Percentiles rank a stretch among this genome's conserved stretches.
These are phyloP conservation scores for Chelon labrosus DNA, from an alignment of 2,797 vertebrate genomes.

Conservation along the genomic window DNA sequence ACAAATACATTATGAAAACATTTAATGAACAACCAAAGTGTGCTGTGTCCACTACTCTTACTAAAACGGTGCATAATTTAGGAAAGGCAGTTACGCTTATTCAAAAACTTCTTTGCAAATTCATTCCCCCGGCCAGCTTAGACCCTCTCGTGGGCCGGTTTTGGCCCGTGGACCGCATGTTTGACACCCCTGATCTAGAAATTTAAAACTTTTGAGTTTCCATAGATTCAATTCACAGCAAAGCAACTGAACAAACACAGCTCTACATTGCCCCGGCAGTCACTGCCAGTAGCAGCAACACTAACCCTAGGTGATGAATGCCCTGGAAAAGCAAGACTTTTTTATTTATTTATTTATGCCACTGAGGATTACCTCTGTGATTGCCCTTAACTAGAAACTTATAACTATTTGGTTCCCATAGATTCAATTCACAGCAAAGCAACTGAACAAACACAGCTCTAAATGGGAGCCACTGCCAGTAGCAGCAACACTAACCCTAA, in stretches of 20 bases:
- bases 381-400: not conserved
- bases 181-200: not conserved
- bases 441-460: not conserved
- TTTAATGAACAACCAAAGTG: too few species aligned
- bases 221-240: constrained; percentile 28
- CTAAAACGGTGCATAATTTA: too few species aligned
- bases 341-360: not conserved
- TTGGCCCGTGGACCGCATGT: too few species aligned
- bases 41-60: too few species aligned
- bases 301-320: constrained; percentile 35
- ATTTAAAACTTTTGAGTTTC: constrained; percentile 13
- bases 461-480: not conserved
- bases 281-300: constrained; percentile 8
- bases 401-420: constrained; percentile 18
- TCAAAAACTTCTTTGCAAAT: too few species aligned
- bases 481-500: constrained; percentile 9
- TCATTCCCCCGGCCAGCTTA: too few species aligned
- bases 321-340: not conserved
- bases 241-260: not conserved
- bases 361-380: constrained; percentile 1
- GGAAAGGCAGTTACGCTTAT: too few species aligned
- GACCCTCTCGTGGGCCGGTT: too few species aligned
- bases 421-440: constrained; percentile 26
- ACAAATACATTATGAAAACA: too few species aligned
- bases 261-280: not conserved